Evolutionary conservation across 2,888 invertebrate species (phyloP).

Genomic region (Mongoloraphidia duomilia): DNA sequence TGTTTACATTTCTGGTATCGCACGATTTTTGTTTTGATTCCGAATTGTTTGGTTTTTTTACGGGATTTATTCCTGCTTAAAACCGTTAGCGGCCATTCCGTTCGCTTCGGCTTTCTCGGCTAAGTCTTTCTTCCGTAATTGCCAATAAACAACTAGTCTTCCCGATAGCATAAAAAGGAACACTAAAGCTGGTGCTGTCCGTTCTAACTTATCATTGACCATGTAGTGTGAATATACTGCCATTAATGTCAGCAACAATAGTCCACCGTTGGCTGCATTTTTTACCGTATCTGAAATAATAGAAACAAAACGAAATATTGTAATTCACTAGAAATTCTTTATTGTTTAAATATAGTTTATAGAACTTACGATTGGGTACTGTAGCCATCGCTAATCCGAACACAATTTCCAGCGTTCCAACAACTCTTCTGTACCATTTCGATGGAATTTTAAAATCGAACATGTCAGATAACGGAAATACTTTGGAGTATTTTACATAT

Average conservation of each 20-base stretch:
- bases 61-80: no score
- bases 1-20: no score
- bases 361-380: slow-evolving; percentile 63
- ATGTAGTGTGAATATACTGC: slow-evolving; percentile 87
- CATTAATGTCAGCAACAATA: slow-evolving; percentile 71
- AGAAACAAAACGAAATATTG: background rate
- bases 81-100: slow-evolving; percentile 14
- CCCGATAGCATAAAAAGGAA: slow-evolving; percentile 88
- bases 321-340: background rate
- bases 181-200: slow-evolving; percentile 78
- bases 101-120: slow-evolving; percentile 23
- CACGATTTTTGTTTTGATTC: no score
- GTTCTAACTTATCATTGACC: slow-evolving; percentile 84
- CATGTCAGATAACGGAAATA: slow-evolving; percentile 69
- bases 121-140: slow-evolving; percentile 36
- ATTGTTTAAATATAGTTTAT: background rate
- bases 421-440: slow-evolving; percentile 78
- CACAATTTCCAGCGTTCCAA: slow-evolving; percentile 71
- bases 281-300: slow-evolving; percentile 69
- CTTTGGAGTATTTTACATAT: slow-evolving; percentile 92
- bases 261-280: slow-evolving; percentile 72
- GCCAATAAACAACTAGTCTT: slow-evolving; percentile 69
- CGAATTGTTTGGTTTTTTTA: no score
- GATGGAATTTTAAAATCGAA: slow-evolving; percentile 79
- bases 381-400: slow-evolving; percentile 72